phyloP scores from a whole-genome alignment of 2,888 invertebrate genomes.

The Chloromyia formosa region DNA sequence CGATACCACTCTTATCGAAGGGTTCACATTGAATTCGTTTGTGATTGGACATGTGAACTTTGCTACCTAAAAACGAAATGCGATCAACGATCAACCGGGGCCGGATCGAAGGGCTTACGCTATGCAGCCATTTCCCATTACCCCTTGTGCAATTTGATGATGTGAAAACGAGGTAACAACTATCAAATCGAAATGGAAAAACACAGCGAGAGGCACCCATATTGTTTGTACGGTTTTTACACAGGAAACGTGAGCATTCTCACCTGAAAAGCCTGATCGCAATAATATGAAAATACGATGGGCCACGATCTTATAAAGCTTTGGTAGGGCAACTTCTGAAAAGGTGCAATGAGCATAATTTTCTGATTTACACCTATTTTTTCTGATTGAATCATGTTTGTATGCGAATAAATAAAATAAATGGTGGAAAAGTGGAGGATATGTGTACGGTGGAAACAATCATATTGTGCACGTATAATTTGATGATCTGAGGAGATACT shows the following conservation, averaged over 20 bases:
- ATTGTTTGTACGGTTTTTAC: too few relatives aligned
- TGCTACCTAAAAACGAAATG: constrained; percentile 43
- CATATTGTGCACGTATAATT: background rate
- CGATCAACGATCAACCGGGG: constrained; percentile 35
- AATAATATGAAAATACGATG: background rate
- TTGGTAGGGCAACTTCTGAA: constrained; percentile 31
- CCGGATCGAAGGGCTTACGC: constrained; percentile 29
- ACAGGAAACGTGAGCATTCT: constrained; percentile 7
- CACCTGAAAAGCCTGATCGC: constrained; percentile 22
- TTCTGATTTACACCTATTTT: constrained; percentile 45
- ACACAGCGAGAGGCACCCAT: background rate
- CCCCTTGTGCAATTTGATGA: constrained; percentile 6
- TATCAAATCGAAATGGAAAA: background rate
- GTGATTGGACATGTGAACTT: constrained; percentile 40
- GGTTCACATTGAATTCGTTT: constrained; percentile 37
- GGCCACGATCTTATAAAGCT: background rate
- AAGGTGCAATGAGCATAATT: constrained; percentile 44
- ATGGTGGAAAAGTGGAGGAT: background rate
- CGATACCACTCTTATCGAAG: constrained; percentile 27
- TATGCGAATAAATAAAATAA: constrained; percentile 29
- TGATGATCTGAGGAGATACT: background rate
- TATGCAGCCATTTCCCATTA: background rate
- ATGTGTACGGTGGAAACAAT: background rate
- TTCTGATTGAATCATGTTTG: constrained; percentile 42
- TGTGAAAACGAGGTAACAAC: constrained; percentile 22